phyloP scores from a whole-genome alignment of 2,113 vertebrate genomes.

The Dicaeum eximium region DNA sequence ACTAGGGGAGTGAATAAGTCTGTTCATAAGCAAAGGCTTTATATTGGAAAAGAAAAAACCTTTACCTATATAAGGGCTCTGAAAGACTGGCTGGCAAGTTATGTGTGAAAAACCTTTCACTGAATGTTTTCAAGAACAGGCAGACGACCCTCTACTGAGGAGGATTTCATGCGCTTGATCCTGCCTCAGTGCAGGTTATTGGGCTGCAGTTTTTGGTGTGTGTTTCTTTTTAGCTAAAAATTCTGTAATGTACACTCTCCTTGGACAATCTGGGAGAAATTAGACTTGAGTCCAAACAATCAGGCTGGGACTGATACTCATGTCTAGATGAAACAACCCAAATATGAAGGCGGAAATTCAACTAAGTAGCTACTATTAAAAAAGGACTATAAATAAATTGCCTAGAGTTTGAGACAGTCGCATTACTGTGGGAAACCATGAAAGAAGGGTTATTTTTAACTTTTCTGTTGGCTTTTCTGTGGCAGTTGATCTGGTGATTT shows the following conservation, averaged over 20 bases:
- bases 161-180: neutral
- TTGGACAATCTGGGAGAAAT: conserved; percentile 42
- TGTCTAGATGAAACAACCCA: conserved; percentile 34
- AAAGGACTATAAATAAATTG: conserved; percentile 36
- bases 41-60: neutral
- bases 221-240: conserved; percentile 13
- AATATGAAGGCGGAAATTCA: conserved; percentile 38
- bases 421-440: conserved; percentile 45
- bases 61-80: neutral
- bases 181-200: neutral
- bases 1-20: neutral
- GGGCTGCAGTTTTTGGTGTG: neutral
- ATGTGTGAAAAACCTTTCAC: neutral
- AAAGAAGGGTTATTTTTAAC: conserved; percentile 24
- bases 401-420: neutral
- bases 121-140: neutral
- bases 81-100: neutral
- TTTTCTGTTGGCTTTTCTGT: neutral
- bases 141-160: neutral
- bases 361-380: conserved; percentile 52
- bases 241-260: neutral
- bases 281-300: conserved; percentile 27
- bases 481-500: conserved; percentile 28
- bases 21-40: neutral
- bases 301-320: conserved; percentile 3